Evolutionary conservation across 53 echinoderm and acorn worm species (phyloP).

Genomic region (Mesocentrotus franciscanus): DNA sequence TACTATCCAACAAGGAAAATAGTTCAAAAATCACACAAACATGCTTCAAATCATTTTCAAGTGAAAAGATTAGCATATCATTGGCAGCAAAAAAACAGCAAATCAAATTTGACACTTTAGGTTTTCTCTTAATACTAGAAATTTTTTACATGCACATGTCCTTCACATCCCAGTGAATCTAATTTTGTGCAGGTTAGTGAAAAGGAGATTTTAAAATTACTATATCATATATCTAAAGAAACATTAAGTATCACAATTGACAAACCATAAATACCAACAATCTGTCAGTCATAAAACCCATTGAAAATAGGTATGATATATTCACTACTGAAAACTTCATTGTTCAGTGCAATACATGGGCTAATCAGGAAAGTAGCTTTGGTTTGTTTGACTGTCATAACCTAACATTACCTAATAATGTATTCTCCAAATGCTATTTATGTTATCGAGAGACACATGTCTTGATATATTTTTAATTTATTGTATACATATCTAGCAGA

Average conservation of each 20-base stretch:
- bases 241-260: too few relatives aligned
- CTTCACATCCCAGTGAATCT: too few relatives aligned
- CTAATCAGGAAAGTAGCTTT: too few relatives aligned
- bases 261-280: too few relatives aligned
- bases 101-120: neutral
- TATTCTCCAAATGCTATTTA: too few relatives aligned
- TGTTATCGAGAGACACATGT: too few relatives aligned
- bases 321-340: neutral
- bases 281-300: neutral
- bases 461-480: too few relatives aligned
- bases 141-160: neutral
- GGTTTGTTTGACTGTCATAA: too few relatives aligned
- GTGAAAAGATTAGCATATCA: neutral
- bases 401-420: too few relatives aligned
- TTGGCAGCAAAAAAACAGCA: conserved; percentile 20
- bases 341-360: neutral
- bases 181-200: too few relatives aligned
- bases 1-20: neutral
- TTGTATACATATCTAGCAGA: neutral
- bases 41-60: neutral
- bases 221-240: too few relatives aligned
- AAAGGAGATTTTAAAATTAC: too few relatives aligned
- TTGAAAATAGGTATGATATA: neutral
- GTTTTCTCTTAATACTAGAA: neutral
- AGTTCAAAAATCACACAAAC: conserved; percentile 32